Percentiles rank a stretch among this genome's conserved stretches.
Conservation (phyloP, 2,797 vertebrate genomes). For the Syngnathus rostellatus region DNA sequence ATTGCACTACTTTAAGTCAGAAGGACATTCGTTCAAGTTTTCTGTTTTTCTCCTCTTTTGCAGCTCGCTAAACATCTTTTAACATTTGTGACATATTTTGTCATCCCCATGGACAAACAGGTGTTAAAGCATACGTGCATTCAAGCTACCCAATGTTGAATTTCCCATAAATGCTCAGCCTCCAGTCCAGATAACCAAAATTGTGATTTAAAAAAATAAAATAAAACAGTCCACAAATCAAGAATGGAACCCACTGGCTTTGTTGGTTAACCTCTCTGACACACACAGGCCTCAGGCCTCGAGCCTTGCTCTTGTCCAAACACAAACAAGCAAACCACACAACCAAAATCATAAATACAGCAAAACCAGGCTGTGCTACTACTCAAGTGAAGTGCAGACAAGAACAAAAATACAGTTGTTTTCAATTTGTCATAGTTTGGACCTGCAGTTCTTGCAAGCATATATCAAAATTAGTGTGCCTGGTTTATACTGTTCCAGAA, state of each 20-base stretch:
- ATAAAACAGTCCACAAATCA: constrained; percentile 37
- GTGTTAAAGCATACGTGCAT: constrained; percentile 10
- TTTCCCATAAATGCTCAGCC: constrained; percentile 24
- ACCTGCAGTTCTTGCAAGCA: constrained; percentile 13
- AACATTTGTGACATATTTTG: constrained; percentile 28
- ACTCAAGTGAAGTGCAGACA: constrained; percentile 23
- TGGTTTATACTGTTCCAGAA: constrained; percentile 6
- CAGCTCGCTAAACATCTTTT: constrained; percentile 33
- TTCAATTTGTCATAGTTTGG: constrained; percentile 25
- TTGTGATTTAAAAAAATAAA: constrained; percentile 35
- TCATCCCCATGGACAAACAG: constrained; percentile 16
- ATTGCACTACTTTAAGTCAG: constrained; percentile 36
- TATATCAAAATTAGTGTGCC: constrained; percentile 18
- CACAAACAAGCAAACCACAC: constrained; percentile 51
- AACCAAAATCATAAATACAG: constrained; percentile 42
- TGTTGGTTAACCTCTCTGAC: constrained; percentile 52
- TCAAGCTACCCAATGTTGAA: neutral
- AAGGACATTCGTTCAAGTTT: constrained; percentile 21
- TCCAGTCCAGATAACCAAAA: constrained; percentile 44
- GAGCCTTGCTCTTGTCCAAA: constrained; percentile 50
- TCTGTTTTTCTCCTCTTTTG: constrained; percentile 29
- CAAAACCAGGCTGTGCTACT: constrained; percentile 31
- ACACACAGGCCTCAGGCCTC: constrained; percentile 31
- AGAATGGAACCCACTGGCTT: constrained; percentile 37
- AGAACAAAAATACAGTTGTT: constrained; percentile 41